Base-by-base conservation (phyloP, 2,113 vertebrate species). In the Melospiza melodia region DNA sequence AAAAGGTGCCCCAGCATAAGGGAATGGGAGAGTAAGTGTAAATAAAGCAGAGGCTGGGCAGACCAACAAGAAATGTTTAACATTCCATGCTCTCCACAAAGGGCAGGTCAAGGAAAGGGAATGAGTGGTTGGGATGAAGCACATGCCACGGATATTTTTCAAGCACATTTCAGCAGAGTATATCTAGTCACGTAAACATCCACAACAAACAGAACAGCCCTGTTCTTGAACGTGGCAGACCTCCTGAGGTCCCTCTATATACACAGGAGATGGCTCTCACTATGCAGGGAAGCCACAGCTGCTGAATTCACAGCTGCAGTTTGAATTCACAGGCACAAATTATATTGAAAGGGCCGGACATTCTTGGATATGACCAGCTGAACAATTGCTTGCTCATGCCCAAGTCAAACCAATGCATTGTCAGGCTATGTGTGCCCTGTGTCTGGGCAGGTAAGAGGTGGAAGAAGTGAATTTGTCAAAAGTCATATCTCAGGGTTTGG, bases 121-220 rank as follows among this genome's bases (percentile, higher is more conserved):
- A 98, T 94, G 92, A 97, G 95, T 93, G 92, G 97, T 96, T 97
- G 96, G 97, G 98, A 98, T 96, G 93, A 92, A 97, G 95, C 77
- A 89, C 97, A 98, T 98, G 97, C 98, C 98, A 98, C 94, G 98
- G 97, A 98, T 98, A 98, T 98, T 98, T 98, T 97, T 93, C 93
- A 73, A 97, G 94, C 76, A 82, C 79, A 95, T 92, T 93, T 96
- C 95, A 82, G 96, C 93, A 94, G 79, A 90, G 73, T 68, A 84
- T 81, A 94, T 97, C 95, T 97, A 94, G 87, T 96, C 97, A 96
- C 62, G 35, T 94, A 97, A 98, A 97, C 75, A 94, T 97, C 94
- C 83, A 97, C 84, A 93, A 96, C 87, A 95, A 97, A 97, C 93
- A 96, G 81, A 82, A 79, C 4, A 54, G 84, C 67, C 95, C 97